These are phyloP conservation scores for Phataginus tricuspis DNA, from an alignment of 2,797 vertebrate genomes.

Conservation along the genomic window DNA sequence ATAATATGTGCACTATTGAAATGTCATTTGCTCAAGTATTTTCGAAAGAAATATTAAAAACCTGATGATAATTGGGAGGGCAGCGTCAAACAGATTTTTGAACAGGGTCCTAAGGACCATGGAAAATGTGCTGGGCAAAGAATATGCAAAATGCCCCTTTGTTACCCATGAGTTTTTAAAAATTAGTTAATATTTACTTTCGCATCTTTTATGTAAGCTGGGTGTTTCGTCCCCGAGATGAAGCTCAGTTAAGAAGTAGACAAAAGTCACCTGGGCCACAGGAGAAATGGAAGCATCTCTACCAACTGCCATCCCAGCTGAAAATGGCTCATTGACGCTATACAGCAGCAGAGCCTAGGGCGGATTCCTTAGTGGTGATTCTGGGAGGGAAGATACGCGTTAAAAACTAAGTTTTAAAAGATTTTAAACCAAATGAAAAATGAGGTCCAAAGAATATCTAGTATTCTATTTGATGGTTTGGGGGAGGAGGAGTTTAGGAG, in stretches of 20 bases:
- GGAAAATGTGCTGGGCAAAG: background rate
- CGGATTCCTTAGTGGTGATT: background rate
- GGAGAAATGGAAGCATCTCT: background rate
- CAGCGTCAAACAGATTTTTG: background rate
- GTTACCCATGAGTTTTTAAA: background rate
- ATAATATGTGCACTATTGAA: background rate
- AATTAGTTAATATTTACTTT: background rate
- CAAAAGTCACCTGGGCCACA: background rate
- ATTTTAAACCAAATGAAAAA: conserved; percentile 21
- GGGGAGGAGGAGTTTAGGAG: background rate
- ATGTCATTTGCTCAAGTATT: background rate
- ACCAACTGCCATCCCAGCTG: background rate
- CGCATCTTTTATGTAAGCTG: background rate
- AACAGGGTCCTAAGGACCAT: background rate
- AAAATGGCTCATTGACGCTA: background rate
- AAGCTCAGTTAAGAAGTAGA: background rate
- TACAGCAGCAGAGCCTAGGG: background rate
- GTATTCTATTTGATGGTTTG: background rate
- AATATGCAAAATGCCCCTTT: background rate
- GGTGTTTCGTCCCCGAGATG: background rate
- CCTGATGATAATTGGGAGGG: background rate
- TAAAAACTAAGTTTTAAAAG: background rate
- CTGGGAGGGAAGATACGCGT: background rate
- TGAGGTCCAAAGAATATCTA: background rate
- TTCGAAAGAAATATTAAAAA: conserved; percentile 23